Percentiles rank a stretch among this genome's conserved stretches.
phyloP scores from a whole-genome alignment of 2,797 vertebrate genomes.

The Clarias pachynema region DNA sequence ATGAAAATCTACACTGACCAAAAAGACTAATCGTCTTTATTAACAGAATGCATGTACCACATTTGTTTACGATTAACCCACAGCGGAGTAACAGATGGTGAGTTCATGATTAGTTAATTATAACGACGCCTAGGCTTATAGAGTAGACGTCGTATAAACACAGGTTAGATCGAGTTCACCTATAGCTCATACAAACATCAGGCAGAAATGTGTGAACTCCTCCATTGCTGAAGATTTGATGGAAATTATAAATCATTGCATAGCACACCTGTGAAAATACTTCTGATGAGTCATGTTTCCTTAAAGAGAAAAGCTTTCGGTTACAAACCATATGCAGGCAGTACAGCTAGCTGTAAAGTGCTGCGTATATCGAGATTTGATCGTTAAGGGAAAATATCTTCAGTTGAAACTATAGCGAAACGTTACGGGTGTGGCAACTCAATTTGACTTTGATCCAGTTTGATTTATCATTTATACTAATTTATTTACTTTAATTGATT shows the following conservation, averaged over 20 bases:
- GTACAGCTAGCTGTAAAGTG: neutral
- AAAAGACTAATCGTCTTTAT: no score
- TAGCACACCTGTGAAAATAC: neutral
- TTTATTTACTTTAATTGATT: no score
- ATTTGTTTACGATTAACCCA: neutral
- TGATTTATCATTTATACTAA: neutral
- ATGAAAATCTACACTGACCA: neutral
- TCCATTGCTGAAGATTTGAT: constrained; percentile 1
- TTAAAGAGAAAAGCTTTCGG: neutral
- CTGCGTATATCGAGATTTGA: neutral
- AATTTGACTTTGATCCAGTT: neutral
- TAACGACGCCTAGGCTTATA: neutral
- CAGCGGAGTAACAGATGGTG: neutral
- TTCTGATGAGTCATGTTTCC: constrained; percentile 34
- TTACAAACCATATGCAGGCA: neutral
- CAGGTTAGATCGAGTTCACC: neutral
- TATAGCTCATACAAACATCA: neutral
- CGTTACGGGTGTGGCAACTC: neutral
- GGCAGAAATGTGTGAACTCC: neutral
- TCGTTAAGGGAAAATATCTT: neutral
- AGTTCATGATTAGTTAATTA: neutral
- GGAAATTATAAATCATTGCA: constrained; percentile 11
- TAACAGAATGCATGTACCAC: neutral
- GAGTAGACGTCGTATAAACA: neutral
- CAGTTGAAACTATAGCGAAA: neutral